These are phyloP conservation scores for Neoascia interrupta DNA, from an alignment of 2,888 invertebrate genomes.

Conservation along the genomic window DNA sequence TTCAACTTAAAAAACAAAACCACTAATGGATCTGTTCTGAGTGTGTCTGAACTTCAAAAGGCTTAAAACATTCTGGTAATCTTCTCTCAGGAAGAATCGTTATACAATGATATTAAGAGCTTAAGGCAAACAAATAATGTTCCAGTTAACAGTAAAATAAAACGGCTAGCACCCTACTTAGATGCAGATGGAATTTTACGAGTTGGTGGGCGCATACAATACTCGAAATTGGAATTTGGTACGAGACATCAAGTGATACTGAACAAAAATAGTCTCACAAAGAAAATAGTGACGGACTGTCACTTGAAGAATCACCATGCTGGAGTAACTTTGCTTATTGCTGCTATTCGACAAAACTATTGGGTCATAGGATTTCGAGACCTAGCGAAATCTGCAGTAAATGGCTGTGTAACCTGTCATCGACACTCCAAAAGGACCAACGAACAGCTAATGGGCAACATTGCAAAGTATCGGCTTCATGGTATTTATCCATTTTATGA, in stretches of 20 bases:
- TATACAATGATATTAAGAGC: neutral
- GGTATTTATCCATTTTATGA: no score
- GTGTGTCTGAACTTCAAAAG: no score
- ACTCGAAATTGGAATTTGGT: no score
- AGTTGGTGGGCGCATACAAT: neutral
- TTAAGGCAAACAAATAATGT: neutral
- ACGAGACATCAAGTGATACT: constrained; percentile 12
- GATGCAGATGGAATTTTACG: neutral
- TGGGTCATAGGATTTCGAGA: constrained; percentile 6
- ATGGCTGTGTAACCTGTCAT: constrained; percentile 2
- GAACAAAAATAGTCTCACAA: neutral
- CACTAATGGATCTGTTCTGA: neutral
- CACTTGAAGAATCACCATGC: constrained; percentile 6
- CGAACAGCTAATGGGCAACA: no score
- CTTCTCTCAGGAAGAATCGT: neutral
- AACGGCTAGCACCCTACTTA: neutral
- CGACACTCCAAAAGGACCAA: no score
- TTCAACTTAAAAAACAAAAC: neutral
- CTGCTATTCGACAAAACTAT: neutral
- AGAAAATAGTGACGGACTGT: no score
- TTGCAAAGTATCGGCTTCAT: no score
- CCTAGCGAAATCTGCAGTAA: constrained; percentile 5
- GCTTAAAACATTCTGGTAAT: no score
- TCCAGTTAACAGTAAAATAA: constrained; percentile 13
- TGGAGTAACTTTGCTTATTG: constrained; percentile 12